Base-by-base conservation (phyloP, 2,888 invertebrate species). In the Acleris literana region DNA sequence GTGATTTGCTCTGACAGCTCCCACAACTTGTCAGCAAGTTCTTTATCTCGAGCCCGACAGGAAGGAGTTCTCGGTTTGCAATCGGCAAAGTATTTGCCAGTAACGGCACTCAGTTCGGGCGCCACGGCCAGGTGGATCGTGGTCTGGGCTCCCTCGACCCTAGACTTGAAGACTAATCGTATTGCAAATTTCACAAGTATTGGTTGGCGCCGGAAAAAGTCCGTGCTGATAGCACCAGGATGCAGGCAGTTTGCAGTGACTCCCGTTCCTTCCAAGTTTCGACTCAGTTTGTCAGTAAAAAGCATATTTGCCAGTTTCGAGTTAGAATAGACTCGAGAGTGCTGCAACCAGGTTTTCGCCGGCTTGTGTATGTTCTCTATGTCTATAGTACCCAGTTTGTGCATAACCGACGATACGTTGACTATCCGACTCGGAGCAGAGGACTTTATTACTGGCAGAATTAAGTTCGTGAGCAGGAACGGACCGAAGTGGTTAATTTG, bases 401-500 rank as follows among this genome's bases (percentile, higher is more conserved):
- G 96, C 63, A 96, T 84, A 71, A 94, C 92, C 0, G 97, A 97
- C 0, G 97, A 96, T 0, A 97, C 96, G 17, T 96, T 94, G 0
- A 97, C 93, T 0, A 97, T 94, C 33, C 97, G 94, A 58, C 96
- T 94, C 0, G 96, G 95, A 0, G 93, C 92, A 1, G 96, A 95
- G 68, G 93, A 92, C 83, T 95, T 96, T 68, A 97, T 76, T 33
- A 96, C 81, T 81, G 96, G 96, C 69, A 97, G 94, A 11, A 99
- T 91, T 17, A 97, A 93, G 82, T 96, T 96, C 0, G 98, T 98
- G 18, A 98, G 93, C 49, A 98, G 91, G 83, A 97, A 98, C 17
- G 97, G 97, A 0, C 97, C 97, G 83, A 96, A 97, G 79, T 98
- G 96, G 84, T 98, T 98, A 2, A 97, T 96, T 25, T 96, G 97